A percentile compares a stretch with the other conserved stretches of the same genome.
Evolutionary conservation across 2,797 vertebrate species (phyloP).

Genomic region (Pterois miles): DNA sequence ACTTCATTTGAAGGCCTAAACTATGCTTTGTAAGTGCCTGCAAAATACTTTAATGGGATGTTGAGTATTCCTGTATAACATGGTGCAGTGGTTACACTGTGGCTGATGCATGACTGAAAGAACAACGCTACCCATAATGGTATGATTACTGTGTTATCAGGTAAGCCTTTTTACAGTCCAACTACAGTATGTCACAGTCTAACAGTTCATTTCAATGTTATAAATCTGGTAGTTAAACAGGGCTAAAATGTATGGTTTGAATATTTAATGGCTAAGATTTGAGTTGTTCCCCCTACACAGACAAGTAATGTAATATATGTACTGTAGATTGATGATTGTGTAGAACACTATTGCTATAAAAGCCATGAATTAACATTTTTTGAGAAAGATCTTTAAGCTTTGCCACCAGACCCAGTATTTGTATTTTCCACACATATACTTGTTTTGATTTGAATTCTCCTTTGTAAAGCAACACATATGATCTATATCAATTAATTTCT

Average conservation of each 20-base stretch:
- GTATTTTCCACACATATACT: slow-evolving; percentile 53
- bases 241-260: slow-evolving; percentile 46
- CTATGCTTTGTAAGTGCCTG: slow-evolving; percentile 76
- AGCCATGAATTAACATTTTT: slow-evolving; percentile 62
- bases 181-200: slow-evolving; percentile 26
- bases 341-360: slow-evolving; percentile 54
- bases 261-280: slow-evolving; percentile 35
- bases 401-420: slow-evolving; percentile 70
- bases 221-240: slow-evolving; percentile 22
- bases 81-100: slow-evolving; percentile 45
- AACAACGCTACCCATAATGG: slow-evolving; percentile 43
- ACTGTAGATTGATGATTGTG: slow-evolving; percentile 56
- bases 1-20: slow-evolving; percentile 56
- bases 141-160: slow-evolving; percentile 56
- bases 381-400: slow-evolving; percentile 75
- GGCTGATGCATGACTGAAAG: slow-evolving; percentile 64
- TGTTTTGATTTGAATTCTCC: slow-evolving; percentile 55
- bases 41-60: slow-evolving; percentile 49
- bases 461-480: slow-evolving; percentile 71
- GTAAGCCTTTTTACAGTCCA: slow-evolving; percentile 54
- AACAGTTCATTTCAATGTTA: slow-evolving; percentile 27
- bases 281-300: slow-evolving; percentile 10
- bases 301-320: slow-evolving; percentile 50
- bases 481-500: slow-evolving; percentile 77
- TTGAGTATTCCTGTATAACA: slow-evolving; percentile 22